Evolutionary conservation across 35 echinoderm and acorn worm species (phyloP), one percentile per base, ranked within the genome.

Genomic region (Stichopus chloronotus): DNA sequence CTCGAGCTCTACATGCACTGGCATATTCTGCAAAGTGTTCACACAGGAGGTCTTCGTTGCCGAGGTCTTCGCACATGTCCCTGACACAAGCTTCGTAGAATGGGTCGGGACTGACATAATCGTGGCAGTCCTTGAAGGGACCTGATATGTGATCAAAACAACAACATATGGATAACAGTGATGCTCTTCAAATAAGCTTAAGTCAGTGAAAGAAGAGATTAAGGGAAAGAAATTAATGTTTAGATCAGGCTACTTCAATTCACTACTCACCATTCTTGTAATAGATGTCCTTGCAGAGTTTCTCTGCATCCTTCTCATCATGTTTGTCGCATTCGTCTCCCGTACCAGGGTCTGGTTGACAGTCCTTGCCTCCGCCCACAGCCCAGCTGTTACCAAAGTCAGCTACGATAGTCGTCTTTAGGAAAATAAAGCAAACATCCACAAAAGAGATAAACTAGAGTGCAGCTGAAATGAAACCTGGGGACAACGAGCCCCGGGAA

Each of bases 381-480:
- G 72, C 58, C 95, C 95, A 96, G 81, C 95, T 94, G 91, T 96
- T 92, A 72, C 95, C 95, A 89, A 96, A 96, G 55, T 77, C 69
- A 25, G 90, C 83, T 20, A 59, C 82, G 13, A 77, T 56, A 25
- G 87, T 63, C 7, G 76, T 93, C 95, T 96, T 20, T 81, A 19
- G 58, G 21, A 9, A 6, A 43, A 1, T 43, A 43, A 43, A 43
- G 30, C 30, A 43, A 43, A 43, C 30, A 43, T 43, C 30, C 30
- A 43, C 30, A 43, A 43, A 43, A 43, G 30, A 43, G 30, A 43
- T 43, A 43, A 43, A 43, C 30, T 1, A 43, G 30, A 43, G 30
- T 43, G 1, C 30, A 43, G 30, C 0, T 43, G 3, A 43, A 43
- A 43, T 43, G 30, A 43, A 24, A 7, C 6, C 17, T 7, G 7